Evolutionary conservation across 2,113 vertebrate species (phyloP), one percentile per base, ranked within the genome.

Genomic region (Muntiacus reevesi): DNA sequence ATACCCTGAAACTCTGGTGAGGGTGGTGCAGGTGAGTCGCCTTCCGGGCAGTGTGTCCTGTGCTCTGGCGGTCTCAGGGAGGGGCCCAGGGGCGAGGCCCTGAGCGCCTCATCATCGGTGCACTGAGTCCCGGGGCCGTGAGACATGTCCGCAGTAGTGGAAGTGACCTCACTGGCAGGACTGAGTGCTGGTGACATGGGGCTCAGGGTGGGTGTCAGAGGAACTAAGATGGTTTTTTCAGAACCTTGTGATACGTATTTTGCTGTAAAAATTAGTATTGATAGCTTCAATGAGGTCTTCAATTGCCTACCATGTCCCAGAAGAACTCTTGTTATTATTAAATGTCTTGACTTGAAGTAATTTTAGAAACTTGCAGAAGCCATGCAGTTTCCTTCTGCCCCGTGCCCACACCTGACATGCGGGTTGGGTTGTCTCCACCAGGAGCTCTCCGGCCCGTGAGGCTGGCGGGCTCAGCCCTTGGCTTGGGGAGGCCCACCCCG

Each of bases 1-100:
- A 87, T 99, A 99, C 6, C 99, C 99, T 0, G 99, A 99, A 74
- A 99, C 99, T 16, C 99, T 99, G 6, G 99, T 99, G 33, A 98
- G 99, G 27, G 99, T 99, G 50, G 99, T 99, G 1, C 99, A 99
- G 99, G 99, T 99, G 23, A 89, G 98, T 59, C 14, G 6, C 16
- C 17, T 11, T 4, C 10, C 5, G 1, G 43, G 19, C 54, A 1
- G 5, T 5, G 13, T 5, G 33, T 4, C n/a, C 62, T 30, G 17
- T 8, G 30, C 79, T 4, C 30, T 2, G 50, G 81, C 19, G 3
- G 3, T 36, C 81, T 25, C 19, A 2, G 79, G 10, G 19, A 13
- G 50, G 50, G 81, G 33, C 6, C 10, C 47, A 6, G 78, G 78
- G 17, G 3, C 3, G 2, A 52, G 19, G 11, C 81, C 81, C 33